A percentile compares a stretch with the other conserved stretches of the same genome.
phyloP scores from a whole-genome alignment of 2,797 vertebrate species.

The Rhabdophis nuchalis region DNA sequence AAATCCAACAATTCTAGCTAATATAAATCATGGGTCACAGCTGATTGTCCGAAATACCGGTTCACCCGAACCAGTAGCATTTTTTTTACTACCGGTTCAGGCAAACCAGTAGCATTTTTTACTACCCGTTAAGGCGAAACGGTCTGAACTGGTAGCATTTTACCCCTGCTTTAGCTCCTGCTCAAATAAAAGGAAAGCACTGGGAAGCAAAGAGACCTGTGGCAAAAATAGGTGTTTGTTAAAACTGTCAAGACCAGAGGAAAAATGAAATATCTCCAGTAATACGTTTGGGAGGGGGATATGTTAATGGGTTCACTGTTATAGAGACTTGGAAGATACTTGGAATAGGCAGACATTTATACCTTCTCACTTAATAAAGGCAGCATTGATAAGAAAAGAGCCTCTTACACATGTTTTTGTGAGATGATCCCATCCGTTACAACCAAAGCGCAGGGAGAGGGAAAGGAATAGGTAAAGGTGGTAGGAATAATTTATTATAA shows the following conservation, averaged over 20 bases:
- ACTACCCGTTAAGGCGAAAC: too few relatives aligned
- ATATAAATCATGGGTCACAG: too few relatives aligned
- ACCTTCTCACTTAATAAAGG: background rate
- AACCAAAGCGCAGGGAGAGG: background rate
- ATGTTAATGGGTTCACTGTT: background rate
- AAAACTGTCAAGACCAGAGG: background rate
- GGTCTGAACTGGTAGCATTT: too few relatives aligned
- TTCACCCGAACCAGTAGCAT: too few relatives aligned
- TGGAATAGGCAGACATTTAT: background rate
- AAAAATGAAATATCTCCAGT: background rate
- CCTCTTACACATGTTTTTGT: background rate
- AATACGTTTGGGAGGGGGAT: background rate
- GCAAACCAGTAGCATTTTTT: too few relatives aligned
- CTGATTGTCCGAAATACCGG: too few relatives aligned
- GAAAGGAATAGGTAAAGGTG: background rate
- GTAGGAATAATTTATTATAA: background rate
- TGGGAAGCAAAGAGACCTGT: background rate
- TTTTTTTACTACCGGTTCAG: too few relatives aligned
- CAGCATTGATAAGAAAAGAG: background rate
- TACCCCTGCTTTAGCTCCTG: background rate
- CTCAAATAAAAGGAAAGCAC: background rate
- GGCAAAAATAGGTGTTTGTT: background rate
- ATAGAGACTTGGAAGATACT: background rate
- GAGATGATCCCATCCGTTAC: background rate
- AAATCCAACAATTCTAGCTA: too few relatives aligned